phyloP scores from a whole-genome alignment of 2,113 vertebrate genomes.

The Erpornis zantholeuca region DNA sequence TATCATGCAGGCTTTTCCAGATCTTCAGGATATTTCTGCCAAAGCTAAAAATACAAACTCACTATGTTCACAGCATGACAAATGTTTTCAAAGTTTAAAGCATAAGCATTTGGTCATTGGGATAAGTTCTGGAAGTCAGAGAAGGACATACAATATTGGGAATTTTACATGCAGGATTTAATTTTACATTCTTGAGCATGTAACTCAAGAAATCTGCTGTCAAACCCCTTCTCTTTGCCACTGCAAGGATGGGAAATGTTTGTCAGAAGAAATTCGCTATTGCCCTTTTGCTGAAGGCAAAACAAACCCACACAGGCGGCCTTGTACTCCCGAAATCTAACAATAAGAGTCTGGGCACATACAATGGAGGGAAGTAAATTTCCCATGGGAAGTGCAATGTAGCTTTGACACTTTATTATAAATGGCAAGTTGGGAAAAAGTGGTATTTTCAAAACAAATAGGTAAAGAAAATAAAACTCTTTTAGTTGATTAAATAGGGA shows the following conservation, averaged over 20 bases:
- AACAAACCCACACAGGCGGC: background rate
- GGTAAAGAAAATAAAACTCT: background rate
- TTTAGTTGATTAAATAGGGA: background rate
- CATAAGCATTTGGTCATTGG: background rate
- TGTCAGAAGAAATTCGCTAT: background rate
- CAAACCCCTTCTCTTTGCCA: background rate
- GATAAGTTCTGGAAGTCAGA: background rate
- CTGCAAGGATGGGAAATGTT: background rate
- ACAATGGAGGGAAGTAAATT: constrained; percentile 37
- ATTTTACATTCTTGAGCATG: background rate
- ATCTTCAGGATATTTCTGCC: background rate
- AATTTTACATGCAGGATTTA: background rate
- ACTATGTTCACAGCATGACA: background rate
- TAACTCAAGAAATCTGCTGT: background rate
- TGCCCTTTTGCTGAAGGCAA: constrained; percentile 19
- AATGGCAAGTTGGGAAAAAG: background rate
- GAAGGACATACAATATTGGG: background rate
- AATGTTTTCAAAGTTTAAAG: background rate
- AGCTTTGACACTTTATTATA: background rate
- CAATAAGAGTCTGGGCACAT: background rate
- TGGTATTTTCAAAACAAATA: background rate
- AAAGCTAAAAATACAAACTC: background rate
- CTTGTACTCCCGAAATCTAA: background rate
- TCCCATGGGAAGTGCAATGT: constrained; percentile 20
- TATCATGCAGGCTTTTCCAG: background rate